A percentile compares a stretch with the other conserved stretches of the same genome.
phyloP scores from a whole-genome alignment of 2,888 invertebrate genomes.

The Melieria picta region DNA sequence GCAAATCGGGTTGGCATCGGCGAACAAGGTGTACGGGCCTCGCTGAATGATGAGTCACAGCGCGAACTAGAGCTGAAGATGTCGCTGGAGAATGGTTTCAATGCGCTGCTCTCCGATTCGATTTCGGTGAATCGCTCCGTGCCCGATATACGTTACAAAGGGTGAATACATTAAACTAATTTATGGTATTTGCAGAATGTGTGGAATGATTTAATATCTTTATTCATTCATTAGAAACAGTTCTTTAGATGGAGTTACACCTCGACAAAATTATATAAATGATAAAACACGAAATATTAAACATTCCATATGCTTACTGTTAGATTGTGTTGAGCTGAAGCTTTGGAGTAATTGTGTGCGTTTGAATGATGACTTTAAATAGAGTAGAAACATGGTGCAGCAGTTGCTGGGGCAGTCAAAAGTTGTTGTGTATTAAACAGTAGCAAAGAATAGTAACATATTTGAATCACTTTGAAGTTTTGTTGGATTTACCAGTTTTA shows the following conservation, averaged over 20 bases:
- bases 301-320: too few species aligned
- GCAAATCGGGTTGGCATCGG: conserved; percentile 74
- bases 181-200: not conserved
- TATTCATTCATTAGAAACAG: not conserved
- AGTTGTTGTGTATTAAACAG: too few species aligned
- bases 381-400: too few species aligned
- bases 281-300: too few species aligned
- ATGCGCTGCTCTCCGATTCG: conserved; percentile 90
- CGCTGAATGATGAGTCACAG: conserved; percentile 70
- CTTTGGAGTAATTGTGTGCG: not conserved
- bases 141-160: conserved; percentile 79
- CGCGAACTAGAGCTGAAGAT: conserved; percentile 72
- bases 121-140: conserved; percentile 89
- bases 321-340: too few species aligned
- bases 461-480: too few species aligned
- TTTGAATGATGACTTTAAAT: not conserved
- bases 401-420: too few species aligned
- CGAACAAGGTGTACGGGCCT: conserved; percentile 78
- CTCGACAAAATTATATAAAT: not conserved
- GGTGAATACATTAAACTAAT: conserved; percentile 57
- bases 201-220: not conserved
- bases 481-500: too few species aligned
- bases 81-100: conserved; percentile 93
- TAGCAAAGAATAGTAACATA: too few species aligned
- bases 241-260: not conserved